Percentiles rank a stretch among this genome's conserved stretches.
phyloP scores from a whole-genome alignment of 2,797 vertebrate species.

The Astyanax mexicanus region DNA sequence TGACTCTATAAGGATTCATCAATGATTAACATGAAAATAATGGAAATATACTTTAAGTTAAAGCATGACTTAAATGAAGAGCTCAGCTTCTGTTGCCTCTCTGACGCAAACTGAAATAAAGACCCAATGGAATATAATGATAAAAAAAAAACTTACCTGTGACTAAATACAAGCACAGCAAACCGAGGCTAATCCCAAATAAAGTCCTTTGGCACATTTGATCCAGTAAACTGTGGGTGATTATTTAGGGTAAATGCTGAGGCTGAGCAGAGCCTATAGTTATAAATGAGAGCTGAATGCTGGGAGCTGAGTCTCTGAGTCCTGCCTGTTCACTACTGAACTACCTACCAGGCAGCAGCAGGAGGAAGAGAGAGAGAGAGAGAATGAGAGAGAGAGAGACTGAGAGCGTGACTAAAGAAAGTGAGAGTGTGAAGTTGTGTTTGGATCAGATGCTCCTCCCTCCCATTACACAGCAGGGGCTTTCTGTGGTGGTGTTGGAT shows the following conservation, averaged over 20 bases:
- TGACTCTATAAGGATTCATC: too few species aligned
- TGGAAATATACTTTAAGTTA: too few species aligned
- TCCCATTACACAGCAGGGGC: neutral
- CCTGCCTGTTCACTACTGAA: conserved; percentile 14
- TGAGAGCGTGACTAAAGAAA: neutral
- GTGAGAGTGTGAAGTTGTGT: neutral
- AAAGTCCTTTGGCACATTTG: conserved; percentile 60
- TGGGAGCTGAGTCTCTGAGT: neutral
- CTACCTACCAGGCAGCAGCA: neutral
- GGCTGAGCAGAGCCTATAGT: neutral
- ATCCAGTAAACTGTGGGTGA: conserved; percentile 40
- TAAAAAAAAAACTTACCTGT: conserved; percentile 24
- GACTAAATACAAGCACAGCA: conserved; percentile 42
- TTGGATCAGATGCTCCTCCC: neutral
- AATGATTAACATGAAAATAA: too few species aligned
- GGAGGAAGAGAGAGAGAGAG: neutral
- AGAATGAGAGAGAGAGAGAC: neutral
- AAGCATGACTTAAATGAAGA: too few species aligned
- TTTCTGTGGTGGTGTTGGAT: neutral
- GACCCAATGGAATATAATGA: too few species aligned
- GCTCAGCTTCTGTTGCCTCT: too few species aligned
- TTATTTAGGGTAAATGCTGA: neutral
- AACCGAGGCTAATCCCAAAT: conserved; percentile 59
- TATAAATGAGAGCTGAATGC: neutral
- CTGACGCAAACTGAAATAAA: too few species aligned